Evolutionary conservation across 2,888 invertebrate genomes (phyloP).

Genomic region (Heliconius ismenius): DNA sequence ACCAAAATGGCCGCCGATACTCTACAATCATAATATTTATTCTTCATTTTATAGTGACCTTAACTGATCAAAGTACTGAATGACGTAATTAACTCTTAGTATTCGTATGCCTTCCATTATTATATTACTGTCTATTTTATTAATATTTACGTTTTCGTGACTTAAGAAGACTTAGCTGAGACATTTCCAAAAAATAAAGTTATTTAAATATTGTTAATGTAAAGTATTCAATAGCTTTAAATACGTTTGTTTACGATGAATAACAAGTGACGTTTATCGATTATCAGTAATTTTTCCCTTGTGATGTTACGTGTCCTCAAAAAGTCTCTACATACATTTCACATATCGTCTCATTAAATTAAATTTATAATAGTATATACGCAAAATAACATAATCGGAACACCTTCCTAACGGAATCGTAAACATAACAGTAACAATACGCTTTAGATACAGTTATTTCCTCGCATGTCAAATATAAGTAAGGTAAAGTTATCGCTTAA

Average conservation of each 20-base stretch:
- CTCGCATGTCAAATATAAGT: constrained; percentile 61
- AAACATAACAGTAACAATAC: constrained; percentile 64
- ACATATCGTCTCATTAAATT: constrained; percentile 26
- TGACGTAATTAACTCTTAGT: constrained; percentile 73
- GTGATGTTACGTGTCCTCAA: constrained; percentile 23
- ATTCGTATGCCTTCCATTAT: constrained; percentile 59
- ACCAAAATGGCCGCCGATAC: constrained; percentile 80
- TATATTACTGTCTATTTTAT: constrained; percentile 49
- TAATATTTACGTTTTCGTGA: constrained; percentile 52
- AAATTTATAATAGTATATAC: constrained; percentile 43
- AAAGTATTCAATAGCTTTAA: constrained; percentile 65
- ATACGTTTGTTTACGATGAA: constrained; percentile 44
- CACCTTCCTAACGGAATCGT: constrained; percentile 54
- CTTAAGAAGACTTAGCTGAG: constrained; percentile 50
- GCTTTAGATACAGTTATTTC: constrained; percentile 64
- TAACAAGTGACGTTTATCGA: constrained; percentile 27
- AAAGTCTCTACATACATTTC: constrained; percentile 20
- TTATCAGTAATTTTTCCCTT: constrained; percentile 24
- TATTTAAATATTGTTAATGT: constrained; percentile 48
- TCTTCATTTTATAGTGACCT: constrained; percentile 79
- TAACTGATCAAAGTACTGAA: constrained; percentile 80
- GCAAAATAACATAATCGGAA: constrained; percentile 40
- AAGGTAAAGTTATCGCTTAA: constrained; percentile 46
- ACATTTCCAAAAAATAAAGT: constrained; percentile 60
- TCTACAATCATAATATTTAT: constrained; percentile 82